Base-by-base conservation (phyloP, 2,797 vertebrate species). In the Gadopsis marmoratus region DNA sequence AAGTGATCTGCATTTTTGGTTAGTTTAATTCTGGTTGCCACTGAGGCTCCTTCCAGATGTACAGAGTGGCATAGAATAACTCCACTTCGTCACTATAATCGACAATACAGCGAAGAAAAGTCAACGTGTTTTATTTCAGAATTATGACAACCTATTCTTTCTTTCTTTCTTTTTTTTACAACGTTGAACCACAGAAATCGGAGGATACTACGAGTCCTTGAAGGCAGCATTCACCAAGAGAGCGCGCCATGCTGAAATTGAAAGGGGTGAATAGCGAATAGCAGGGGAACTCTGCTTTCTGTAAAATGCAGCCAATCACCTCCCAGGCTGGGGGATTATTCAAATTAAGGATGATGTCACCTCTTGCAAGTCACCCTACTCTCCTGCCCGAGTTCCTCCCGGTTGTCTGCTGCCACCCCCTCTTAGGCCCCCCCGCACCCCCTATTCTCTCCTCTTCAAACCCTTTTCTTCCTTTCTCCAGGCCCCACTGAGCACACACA, bases 291-390 rank as follows among this genome's bases (percentile, higher is more conserved):
- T 88, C 86, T 83, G 75, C 88, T 94, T 91, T 93, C 91, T 93
- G 67, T 51, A 29, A 62, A n/a, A 7, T 31, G 2, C 82, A 84
- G 84, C 95, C 95, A 95, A 95, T 95, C 93, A 69, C 81, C 78
- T 81, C 67, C 13, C 65, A 19, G 85, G 47, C 83, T 89, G 80
- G 54, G 83, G 88, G 91, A 94, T 95, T 95, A 96, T 95, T 94
- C 93, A 95, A 95, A 95, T 90, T 3, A 78, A 79, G 81, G 81
- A 95, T 96, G 95, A 95, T 95, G 95, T 96, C 94, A 96, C 90
- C 91, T 89, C 85, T 92, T 84, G 80, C 88, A 91, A 93, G 90
- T 93, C 91, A 92, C 89, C 86, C 89, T 88, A 78, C 91, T 92
- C 87, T 90, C 85, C 90, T 76, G 69, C 85, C 89, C 53, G 64